A percentile compares a stretch with the other conserved stretches of the same genome.
Evolutionary conservation across 2,888 invertebrate species (phyloP).

Genomic region (Quadriops clusia): DNA sequence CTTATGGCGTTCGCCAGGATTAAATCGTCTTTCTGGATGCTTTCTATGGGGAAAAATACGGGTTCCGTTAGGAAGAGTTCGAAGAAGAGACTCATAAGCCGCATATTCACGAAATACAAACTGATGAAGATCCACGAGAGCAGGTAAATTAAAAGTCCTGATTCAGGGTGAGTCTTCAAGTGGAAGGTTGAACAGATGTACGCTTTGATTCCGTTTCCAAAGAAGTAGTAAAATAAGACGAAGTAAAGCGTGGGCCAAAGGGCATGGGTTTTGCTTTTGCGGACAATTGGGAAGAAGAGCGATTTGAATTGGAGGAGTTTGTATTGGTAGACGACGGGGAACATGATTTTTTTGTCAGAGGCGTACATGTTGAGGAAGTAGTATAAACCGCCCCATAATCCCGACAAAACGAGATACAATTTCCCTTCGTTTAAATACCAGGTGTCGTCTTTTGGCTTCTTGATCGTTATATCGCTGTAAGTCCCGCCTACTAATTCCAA

Average conservation of each 20-base stretch:
- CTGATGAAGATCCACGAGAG: conserved; percentile 54
- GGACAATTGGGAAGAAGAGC: conserved; percentile 43
- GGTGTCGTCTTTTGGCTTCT: conserved; percentile 35
- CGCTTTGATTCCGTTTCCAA: conserved; percentile 45
- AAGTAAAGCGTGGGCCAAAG: conserved; percentile 52
- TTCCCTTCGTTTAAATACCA: conserved; percentile 56
- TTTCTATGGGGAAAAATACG: conserved; percentile 51
- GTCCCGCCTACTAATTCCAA: conserved; percentile 50
- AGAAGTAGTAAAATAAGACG: conserved; percentile 46
- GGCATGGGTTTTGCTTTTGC: conserved; percentile 46
- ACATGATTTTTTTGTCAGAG: conserved; percentile 46
- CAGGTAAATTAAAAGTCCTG: conserved; percentile 30
- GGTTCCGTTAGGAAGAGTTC: conserved; percentile 60
- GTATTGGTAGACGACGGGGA: conserved; percentile 58
- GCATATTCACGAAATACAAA: conserved; percentile 57
- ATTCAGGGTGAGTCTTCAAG: conserved; percentile 40
- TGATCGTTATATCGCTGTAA: conserved; percentile 42
- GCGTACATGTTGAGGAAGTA: conserved; percentile 48
- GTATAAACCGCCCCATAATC: conserved; percentile 54
- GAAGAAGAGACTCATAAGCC: conserved; percentile 58
- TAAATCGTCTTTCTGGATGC: conserved; percentile 33
- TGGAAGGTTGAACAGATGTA: conserved; percentile 43
- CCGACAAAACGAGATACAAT: conserved; percentile 54
- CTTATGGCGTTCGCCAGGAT: conserved; percentile 51
- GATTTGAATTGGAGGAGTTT: conserved; percentile 56